Base-by-base conservation (phyloP, 1,140 invertebrate species). In the Cyclargus thomasi region DNA sequence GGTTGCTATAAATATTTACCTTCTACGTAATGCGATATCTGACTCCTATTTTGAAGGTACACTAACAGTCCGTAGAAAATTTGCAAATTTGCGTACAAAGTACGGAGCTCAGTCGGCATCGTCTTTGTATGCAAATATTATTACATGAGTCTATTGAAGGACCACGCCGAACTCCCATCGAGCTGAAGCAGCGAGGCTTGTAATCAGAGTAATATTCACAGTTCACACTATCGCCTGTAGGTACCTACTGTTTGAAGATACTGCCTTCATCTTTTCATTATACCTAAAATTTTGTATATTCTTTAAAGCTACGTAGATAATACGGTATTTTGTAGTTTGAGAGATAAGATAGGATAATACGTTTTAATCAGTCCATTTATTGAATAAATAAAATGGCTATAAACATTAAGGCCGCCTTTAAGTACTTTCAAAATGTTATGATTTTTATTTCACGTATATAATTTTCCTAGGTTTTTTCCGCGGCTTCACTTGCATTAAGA, bases 41-140 rank as follows among this genome's bases (percentile, higher is more conserved):
- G 39, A 57, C 53, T 36, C 18, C 29, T 66, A 66, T 66, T 66
- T 66, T 66, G 23, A 59, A 66, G 22, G 65, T 66, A 59, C 65
- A 79, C 73, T 77, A 80, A 79, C 77, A 79, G 75, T 79, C 75
- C 69, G 74, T 81, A 79, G 78, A 81, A 81, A 77, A 82, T 85
- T 84, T 83, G 77, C 74, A 76, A 84, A 85, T 85, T 86, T 85
- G 79, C 82, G 78, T 85, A 81, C 80, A 83, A 85, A 85, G 83
- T 77, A 81, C 79, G 78, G 79, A 83, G 76, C 74, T 80, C 78
- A 78, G 77, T 77, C 72, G 74, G 79, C 74, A 85, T 83, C 79
- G 79, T 84, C 80, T 86, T 86, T 88, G 75, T 83, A 88, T 86
- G 86, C 81, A 85, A 88, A 88, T 88, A 85, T 85, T 88, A 88